Percentiles rank a stretch among this genome's conserved stretches.
These are phyloP conservation scores for Tangara arthus DNA, from an alignment of 2,797 vertebrate genomes.

Conservation along the genomic window DNA sequence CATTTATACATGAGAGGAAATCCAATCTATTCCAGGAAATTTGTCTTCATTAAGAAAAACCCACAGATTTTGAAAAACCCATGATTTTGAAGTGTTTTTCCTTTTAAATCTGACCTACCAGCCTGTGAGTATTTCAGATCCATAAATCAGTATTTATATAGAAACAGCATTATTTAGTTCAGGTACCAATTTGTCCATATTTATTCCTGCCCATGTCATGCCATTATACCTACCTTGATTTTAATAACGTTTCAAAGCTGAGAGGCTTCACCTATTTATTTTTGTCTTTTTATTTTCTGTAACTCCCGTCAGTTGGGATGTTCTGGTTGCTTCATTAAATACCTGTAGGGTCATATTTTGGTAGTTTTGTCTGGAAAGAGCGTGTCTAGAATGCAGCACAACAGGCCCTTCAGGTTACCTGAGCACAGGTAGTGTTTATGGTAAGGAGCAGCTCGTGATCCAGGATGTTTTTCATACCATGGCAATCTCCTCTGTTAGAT, in stretches of 20 bases:
- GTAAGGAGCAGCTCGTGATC: constrained; percentile 11
- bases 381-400: constrained; percentile 52
- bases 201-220: not conserved
- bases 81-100: not conserved
- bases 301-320: not conserved
- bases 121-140: not conserved
- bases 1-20: not conserved
- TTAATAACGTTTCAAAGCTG: not conserved
- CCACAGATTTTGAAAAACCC: not conserved
- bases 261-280: not conserved
- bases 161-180: not conserved
- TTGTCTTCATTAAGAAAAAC: not conserved
- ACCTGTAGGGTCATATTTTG: constrained; percentile 56
- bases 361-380: constrained; percentile 63
- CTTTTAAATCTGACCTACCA: not conserved
- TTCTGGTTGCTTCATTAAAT: constrained; percentile 38
- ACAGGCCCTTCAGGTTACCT: constrained; percentile 51
- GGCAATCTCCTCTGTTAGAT: not conserved
- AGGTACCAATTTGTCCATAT: not conserved
- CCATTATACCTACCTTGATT: not conserved
- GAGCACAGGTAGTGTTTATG: constrained; percentile 15
- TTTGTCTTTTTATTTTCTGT: constrained; percentile 16
- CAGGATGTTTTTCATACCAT: constrained; percentile 53
- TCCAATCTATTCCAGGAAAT: not conserved
- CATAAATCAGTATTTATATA: not conserved